A percentile compares a stretch with the other conserved stretches of the same genome.
Conservation (phyloP, 2,888 invertebrate species). For the Spicauda simplicius region DNA sequence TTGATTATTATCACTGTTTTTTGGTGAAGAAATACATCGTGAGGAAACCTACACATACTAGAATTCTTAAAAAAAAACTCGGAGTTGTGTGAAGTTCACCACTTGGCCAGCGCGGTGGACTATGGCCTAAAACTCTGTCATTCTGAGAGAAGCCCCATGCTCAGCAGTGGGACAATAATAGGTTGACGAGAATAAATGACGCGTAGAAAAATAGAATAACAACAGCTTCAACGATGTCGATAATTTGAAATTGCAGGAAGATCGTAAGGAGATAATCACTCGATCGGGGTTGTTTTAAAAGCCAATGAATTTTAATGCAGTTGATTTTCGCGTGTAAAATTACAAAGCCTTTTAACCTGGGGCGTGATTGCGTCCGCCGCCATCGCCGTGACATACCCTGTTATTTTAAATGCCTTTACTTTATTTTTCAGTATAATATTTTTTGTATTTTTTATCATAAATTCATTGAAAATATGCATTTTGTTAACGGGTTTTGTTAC, state of each 20-base stretch:
- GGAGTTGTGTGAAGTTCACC: too few relatives aligned
- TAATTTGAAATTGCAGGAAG: not conserved
- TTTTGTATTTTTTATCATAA: not conserved
- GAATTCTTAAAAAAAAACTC: too few relatives aligned
- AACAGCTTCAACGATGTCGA: not conserved
- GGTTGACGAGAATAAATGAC: too few relatives aligned
- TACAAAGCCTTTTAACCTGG: slow-evolving; percentile 3
- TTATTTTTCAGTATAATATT: not conserved
- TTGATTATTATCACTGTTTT: too few relatives aligned
- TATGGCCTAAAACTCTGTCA: too few relatives aligned
- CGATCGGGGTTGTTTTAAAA: slow-evolving; percentile 7
- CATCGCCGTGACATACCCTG: not conserved
- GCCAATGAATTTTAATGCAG: slow-evolving; percentile 15
- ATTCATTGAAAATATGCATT: not conserved
- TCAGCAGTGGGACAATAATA: too few relatives aligned
- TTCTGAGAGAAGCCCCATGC: too few relatives aligned
- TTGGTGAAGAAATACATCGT: too few relatives aligned
- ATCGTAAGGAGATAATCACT: not conserved
- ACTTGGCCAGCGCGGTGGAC: too few relatives aligned
- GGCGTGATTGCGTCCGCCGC: slow-evolving; percentile 2
- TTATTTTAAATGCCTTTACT: not conserved
- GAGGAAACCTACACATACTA: too few relatives aligned
- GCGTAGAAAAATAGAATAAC: not conserved
- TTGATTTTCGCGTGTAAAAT: slow-evolving; percentile 11
- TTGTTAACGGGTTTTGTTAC: too few relatives aligned